These are phyloP conservation scores for Labrus mixtus DNA, from an alignment of 2,113 vertebrate species.

Conservation along the genomic window DNA sequence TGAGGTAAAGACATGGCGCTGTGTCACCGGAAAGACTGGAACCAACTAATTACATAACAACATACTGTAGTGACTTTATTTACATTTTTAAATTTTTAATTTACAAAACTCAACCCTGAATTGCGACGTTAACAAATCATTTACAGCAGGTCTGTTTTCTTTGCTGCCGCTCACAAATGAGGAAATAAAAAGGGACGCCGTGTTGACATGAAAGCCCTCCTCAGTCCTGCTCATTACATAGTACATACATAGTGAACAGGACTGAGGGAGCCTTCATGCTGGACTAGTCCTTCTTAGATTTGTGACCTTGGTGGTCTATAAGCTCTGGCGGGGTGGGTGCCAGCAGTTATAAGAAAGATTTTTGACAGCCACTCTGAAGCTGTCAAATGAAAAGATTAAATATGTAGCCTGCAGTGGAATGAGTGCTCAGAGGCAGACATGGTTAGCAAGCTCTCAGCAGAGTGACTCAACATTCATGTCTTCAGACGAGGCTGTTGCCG, in stretches of 20 bases:
- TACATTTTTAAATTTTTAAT: too few species aligned
- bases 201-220: conserved; percentile 17
- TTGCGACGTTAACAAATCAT: neutral
- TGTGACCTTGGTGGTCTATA: conserved; percentile 19
- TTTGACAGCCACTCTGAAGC: neutral
- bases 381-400: conserved; percentile 3
- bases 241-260: neutral
- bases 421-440: conserved; percentile 17
- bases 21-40: conserved; percentile 14
- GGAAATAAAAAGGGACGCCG: conserved; percentile 2
- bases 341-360: neutral
- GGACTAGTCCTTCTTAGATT: neutral
- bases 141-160: neutral
- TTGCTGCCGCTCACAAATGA: neutral
- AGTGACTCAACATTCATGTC: conserved; percentile 33
- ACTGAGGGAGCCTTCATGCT: conserved; percentile 17
- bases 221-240: conserved; percentile 14
- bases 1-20: neutral
- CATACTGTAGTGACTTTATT: conserved; percentile 4
- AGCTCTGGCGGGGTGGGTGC: neutral
- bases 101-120: neutral
- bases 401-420: neutral
- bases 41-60: conserved; percentile 14
- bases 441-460: conserved; percentile 6
- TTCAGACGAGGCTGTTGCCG: conserved; percentile 19